Evolutionary conservation across 2,888 invertebrate genomes (phyloP).

Genomic region (Hecatera dysodea): DNA sequence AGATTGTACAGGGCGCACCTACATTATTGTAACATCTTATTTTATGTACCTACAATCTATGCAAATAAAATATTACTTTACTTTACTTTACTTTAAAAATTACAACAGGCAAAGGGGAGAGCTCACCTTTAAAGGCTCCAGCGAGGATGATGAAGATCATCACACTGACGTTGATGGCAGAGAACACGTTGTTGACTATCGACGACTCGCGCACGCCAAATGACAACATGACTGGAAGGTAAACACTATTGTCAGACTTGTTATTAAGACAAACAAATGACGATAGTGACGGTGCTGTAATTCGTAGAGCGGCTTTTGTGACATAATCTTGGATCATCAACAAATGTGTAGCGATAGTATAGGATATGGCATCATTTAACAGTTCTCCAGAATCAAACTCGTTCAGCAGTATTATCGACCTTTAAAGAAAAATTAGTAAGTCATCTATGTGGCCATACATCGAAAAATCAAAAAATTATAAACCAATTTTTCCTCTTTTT

Average conservation of each 20-base stretch:
- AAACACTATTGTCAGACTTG: conserved; percentile 49
- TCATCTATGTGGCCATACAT: too few relatives aligned
- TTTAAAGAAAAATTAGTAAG: too few relatives aligned
- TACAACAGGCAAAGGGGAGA: too few relatives aligned
- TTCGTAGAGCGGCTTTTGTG: neutral
- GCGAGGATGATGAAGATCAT: conserved; percentile 94
- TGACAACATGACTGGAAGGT: conserved; percentile 91
- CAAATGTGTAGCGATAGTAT: neutral
- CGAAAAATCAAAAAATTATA: too few relatives aligned
- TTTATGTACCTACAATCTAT: too few relatives aligned
- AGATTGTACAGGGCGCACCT: too few relatives aligned
- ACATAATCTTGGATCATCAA: neutral
- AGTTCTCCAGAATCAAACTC: neutral
- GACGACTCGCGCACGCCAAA: conserved; percentile 96
- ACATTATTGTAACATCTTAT: too few relatives aligned
- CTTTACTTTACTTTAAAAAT: too few relatives aligned
- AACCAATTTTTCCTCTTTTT: too few relatives aligned
- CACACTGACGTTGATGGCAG: conserved; percentile 93
- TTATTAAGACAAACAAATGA: conserved; percentile 41
- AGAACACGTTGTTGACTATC: conserved; percentile 94
- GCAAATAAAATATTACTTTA: too few relatives aligned
- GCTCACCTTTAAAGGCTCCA: conserved; percentile 92
- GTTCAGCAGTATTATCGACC: too few relatives aligned
- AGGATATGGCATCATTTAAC: neutral
- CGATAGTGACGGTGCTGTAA: neutral